These are phyloP conservation scores for Zoanthus sociatus DNA, from an alignment of 92 coral and sea anemone species.

Conservation along the genomic window DNA sequence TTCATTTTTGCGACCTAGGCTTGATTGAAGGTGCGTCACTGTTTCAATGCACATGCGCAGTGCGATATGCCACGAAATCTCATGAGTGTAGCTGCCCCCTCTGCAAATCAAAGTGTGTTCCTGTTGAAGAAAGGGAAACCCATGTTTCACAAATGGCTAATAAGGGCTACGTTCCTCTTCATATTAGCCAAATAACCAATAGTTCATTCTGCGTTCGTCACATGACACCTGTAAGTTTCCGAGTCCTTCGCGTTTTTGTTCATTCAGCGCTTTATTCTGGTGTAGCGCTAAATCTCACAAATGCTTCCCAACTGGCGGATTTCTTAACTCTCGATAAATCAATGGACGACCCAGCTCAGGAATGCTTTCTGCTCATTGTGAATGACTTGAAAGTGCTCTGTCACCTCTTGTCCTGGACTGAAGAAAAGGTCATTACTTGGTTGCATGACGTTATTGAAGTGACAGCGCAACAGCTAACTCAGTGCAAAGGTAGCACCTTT, in stretches of 20 bases:
- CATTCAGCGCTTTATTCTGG: constrained; percentile 84
- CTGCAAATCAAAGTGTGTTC: constrained; percentile 38
- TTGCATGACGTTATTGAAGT: constrained; percentile 76
- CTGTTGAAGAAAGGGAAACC: background rate
- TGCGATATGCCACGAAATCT: constrained; percentile 6
- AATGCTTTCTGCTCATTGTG: constrained; percentile 75
- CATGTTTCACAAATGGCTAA: background rate
- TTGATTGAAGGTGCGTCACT: background rate
- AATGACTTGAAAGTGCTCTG: constrained; percentile 69
- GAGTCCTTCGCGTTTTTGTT: constrained; percentile 84
- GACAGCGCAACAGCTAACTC: constrained; percentile 49
- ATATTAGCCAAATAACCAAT: background rate
- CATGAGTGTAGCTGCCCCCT: constrained; percentile 26
- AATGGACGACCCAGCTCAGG: constrained; percentile 48
- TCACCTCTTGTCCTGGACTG: constrained; percentile 64
- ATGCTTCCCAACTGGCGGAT: constrained; percentile 50
- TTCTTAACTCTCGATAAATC: constrained; percentile 50
- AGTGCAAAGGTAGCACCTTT: constrained; percentile 1
- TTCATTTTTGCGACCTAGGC: constrained; percentile 4
- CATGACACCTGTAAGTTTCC: constrained; percentile 77
- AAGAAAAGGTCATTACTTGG: constrained; percentile 69
- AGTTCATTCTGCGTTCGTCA: constrained; percentile 58
- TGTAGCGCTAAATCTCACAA: constrained; percentile 63
- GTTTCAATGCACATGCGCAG: constrained; percentile 27
- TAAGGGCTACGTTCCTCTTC: constrained; percentile 59